Base-by-base conservation (phyloP, 2,888 invertebrate genomes). In the Drosophila meridionalis region DNA sequence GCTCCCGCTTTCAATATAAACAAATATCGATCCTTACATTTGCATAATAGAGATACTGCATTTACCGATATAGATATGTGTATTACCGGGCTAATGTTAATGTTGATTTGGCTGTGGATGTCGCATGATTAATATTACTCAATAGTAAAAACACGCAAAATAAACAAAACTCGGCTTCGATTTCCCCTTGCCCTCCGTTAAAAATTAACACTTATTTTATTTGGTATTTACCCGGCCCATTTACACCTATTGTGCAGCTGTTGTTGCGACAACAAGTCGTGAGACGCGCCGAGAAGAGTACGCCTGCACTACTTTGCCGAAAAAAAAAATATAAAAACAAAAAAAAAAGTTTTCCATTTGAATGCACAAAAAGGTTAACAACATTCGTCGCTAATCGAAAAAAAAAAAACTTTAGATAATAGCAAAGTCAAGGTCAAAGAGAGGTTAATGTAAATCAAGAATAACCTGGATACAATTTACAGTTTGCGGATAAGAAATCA, bases 91-190 rank as follows among this genome's bases (percentile, higher is more conserved):
- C 2, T 26, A 26, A n/a, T 50, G 8, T 50, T n/a, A 7, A 50
- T 53, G 7, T 52, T 28, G 5, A 38, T 32, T 30, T 38, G 28
- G 20, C 26, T 58, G 36, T 32, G 45, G 58, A 32, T 78, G 69
- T 69, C 87, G 50, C 81, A 86, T 83, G 89, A 83, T 83, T 78
- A 68, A 67, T 32, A 62, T 78, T 83, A 79, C 79, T 68, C 70
- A 79, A 89, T 67, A 80, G 65, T 48, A 63, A 68, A 61, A 67
- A 48, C 83, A 88, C 78, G 78, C 70, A 73, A 63, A 69, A 48
- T 66, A 59, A 81, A 81, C 69, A 73, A 73, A 75, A 72, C 70
- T 56, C 68, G 64, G 56, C 72, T 61, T 68, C 61, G 68, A 65
- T 67, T 63, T 40, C 26, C 40, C 47, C 34, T 4, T 43, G 8